Conservation (phyloP, 2,113 vertebrate species). For the Siphamia tubifer region DNA sequence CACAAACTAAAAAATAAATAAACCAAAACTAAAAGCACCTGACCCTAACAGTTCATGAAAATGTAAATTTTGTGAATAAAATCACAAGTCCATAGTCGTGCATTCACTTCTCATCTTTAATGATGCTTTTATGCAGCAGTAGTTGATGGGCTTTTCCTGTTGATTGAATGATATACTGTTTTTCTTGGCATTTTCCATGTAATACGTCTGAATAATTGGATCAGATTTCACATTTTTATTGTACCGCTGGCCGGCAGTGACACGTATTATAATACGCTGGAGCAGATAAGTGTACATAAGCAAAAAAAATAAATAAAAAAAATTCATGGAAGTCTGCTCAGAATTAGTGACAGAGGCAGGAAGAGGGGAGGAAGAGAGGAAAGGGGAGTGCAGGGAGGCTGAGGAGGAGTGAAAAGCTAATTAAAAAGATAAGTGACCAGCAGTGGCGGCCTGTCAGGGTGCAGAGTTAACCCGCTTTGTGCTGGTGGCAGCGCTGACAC, state of each 20-base stretch:
- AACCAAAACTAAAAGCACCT: too few relatives aligned
- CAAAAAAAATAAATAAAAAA: not conserved
- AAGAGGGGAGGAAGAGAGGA: conserved; percentile 15
- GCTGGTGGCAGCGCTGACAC: conserved; percentile 64
- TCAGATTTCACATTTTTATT: not conserved
- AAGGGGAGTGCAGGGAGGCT: conserved; percentile 10
- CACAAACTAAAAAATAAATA: too few relatives aligned
- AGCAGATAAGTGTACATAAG: conserved; percentile 29
- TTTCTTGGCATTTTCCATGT: not conserved
- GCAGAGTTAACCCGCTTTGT: conserved; percentile 67
- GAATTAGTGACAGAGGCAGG: conserved; percentile 52
- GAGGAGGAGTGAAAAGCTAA: conserved; percentile 72
- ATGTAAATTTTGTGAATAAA: too few relatives aligned
- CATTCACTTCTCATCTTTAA: too few relatives aligned
- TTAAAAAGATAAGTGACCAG: conserved; percentile 80
- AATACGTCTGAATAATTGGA: not conserved
- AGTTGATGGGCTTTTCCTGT: too few relatives aligned
- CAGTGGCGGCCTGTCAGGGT: conserved; percentile 67
- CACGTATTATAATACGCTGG: conserved; percentile 17
- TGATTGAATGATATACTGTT: too few relatives aligned
- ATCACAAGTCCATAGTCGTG: too few relatives aligned
- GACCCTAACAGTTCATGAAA: too few relatives aligned
- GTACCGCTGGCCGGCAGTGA: not conserved
- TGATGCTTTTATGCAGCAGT: too few relatives aligned
- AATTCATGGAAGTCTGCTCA: conserved; percentile 6